phyloP scores from a whole-genome alignment of 2,797 vertebrate genomes.

The Enteromius thamalakanensis region DNA sequence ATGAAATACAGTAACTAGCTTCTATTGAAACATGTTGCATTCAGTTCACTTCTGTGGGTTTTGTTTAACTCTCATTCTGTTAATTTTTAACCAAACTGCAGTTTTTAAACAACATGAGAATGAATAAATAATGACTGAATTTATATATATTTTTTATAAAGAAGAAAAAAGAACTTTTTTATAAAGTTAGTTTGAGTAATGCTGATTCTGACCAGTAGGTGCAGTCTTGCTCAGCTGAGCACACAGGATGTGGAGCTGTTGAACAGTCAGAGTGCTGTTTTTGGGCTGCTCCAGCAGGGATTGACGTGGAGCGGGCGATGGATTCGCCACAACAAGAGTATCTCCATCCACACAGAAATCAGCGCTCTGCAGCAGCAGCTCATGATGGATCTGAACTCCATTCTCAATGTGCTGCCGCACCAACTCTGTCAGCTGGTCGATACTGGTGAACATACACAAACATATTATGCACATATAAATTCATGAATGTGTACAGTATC shows the following conservation, averaged over 20 bases:
- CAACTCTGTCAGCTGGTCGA: constrained; percentile 83
- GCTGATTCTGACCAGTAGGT: constrained; percentile 81
- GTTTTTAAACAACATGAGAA: neutral
- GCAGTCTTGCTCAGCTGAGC: constrained; percentile 78
- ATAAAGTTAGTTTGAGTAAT: neutral
- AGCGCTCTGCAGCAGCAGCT: constrained; percentile 80
- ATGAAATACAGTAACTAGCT: neutral
- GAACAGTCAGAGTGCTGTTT: constrained; percentile 72
- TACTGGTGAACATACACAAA: constrained; percentile 68
- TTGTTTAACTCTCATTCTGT: neutral
- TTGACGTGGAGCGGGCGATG: constrained; percentile 61
- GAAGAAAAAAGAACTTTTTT: neutral
- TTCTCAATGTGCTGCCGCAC: constrained; percentile 83
- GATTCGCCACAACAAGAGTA: constrained; percentile 73
- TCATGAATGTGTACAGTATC: neutral
- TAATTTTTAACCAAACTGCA: neutral
- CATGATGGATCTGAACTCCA: constrained; percentile 77
- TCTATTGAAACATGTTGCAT: neutral
- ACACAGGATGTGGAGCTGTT: constrained; percentile 80
- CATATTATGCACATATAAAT: neutral
- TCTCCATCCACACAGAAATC: constrained; percentile 85
- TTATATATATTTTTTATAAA: neutral
- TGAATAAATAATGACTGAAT: neutral
- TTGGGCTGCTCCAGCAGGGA: constrained; percentile 72
- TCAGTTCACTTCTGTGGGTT: neutral